These are phyloP conservation scores for Petroica traversi DNA, from an alignment of 2,113 vertebrate species.

Conservation along the genomic window DNA sequence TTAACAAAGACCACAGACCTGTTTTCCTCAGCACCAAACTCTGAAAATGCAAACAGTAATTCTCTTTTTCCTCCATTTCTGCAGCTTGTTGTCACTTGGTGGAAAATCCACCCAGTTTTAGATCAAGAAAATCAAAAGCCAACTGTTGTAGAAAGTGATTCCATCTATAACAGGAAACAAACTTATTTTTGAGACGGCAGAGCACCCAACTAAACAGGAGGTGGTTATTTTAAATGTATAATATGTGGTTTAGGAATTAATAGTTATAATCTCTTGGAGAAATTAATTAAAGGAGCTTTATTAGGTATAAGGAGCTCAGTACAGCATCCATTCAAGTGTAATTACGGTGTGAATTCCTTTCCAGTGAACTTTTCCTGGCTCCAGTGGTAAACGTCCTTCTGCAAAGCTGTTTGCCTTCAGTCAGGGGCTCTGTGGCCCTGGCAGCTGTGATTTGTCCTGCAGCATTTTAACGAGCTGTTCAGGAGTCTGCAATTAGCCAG, in stretches of 20 bases:
- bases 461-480: neutral
- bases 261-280: neutral
- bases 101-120: neutral
- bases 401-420: neutral
- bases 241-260: neutral
- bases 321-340: neutral
- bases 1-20: neutral
- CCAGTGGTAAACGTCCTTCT: neutral
- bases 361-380: neutral
- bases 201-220: neutral
- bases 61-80: neutral
- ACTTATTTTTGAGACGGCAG: neutral
- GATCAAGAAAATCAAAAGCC: neutral
- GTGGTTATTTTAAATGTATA: neutral
- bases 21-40: neutral
- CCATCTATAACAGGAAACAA: neutral
- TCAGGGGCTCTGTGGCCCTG: neutral
- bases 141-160: neutral
- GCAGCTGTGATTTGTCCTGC: conserved; percentile 25
- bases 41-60: neutral
- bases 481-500: neutral
- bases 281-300: neutral
- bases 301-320: neutral
- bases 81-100: neutral
- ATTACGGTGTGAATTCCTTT: neutral